Base-by-base conservation (phyloP, 2,888 invertebrate genomes). In the Lasioglossum calceatum region DNA sequence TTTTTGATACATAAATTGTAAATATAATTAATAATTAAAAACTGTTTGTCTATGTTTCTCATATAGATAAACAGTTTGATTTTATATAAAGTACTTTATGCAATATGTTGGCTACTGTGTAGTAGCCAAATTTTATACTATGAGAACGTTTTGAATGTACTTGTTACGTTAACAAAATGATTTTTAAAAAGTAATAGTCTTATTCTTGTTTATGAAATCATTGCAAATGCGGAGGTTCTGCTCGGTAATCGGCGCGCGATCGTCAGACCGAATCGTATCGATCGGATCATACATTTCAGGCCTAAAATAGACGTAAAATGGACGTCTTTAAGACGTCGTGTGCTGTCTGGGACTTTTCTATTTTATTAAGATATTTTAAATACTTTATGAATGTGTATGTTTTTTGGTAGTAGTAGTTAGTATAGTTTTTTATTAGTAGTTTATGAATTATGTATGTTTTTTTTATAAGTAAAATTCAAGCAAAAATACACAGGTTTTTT, bases 1-100 rank as follows among this genome's bases (percentile, higher is more conserved):
- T 64, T 47, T 74, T 74, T 77, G 44, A 47, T 75, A 67, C 7
- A 32, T 5, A 71, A 12, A 74, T 74, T 58, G 42, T 82, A 36
- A 72, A 73, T 82, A 77, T 3, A 58, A 47, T 58, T 39, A 32
- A 47, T 27, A 19, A 36, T 36, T 23, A 36, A 7, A 64, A 72
- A 14, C 54, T n/a, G 12, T 74, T 77, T 10, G 1, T 42, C 1
- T 50, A 72, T 12, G 50, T 71, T 80, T 71, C 27, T 14, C 3
- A 58, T 27, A 27, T 44, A n/a, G 39, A 50, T 44, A 5, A 67
- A 54, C 12, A 23, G 61, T 54, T 54, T 39, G 10, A 27, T 64
- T 64, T 19, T 47, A 32, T 36, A 74, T 27, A 54, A 67, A 80
- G 54, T 54, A 70, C 8, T 67, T 61, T 50, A 47, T 54, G 61